Conservation (phyloP, 2,113 vertebrate species). For the Phrynosoma blainvillii region DNA sequence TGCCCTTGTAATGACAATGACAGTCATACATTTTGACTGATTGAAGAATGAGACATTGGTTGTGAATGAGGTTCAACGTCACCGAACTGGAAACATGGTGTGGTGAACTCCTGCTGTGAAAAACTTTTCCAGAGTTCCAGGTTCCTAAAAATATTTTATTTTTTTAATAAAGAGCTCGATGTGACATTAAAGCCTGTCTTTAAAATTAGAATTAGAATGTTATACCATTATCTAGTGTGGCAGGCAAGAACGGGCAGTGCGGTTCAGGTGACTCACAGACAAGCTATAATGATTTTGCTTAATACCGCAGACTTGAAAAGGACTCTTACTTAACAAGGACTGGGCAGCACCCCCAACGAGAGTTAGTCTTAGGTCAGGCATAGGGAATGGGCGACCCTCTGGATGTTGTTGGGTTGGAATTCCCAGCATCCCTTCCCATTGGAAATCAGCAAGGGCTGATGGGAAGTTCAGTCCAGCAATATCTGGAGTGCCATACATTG, state of each 20-base stretch:
- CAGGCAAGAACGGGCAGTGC: too few relatives aligned
- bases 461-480: too few relatives aligned
- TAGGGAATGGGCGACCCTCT: too few relatives aligned
- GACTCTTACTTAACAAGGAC: background rate
- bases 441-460: too few relatives aligned
- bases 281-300: background rate
- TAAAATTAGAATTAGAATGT: background rate
- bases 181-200: background rate
- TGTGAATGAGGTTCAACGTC: background rate
- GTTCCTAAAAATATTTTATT: background rate
- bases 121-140: background rate
- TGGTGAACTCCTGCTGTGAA: background rate
- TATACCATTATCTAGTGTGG: background rate
- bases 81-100: background rate
- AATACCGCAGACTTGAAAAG: background rate
- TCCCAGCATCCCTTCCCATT: too few relatives aligned
- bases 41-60: background rate
- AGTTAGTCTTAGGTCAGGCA: too few relatives aligned
- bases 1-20: too few relatives aligned
- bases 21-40: background rate
- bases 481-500: too few relatives aligned
- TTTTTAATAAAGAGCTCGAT: background rate
- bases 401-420: too few relatives aligned
- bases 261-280: background rate
- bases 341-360: too few relatives aligned